Evolutionary conservation across 2,797 vertebrate species (phyloP), one percentile per base, ranked within the genome.

Genomic region (Lophius americanus): DNA sequence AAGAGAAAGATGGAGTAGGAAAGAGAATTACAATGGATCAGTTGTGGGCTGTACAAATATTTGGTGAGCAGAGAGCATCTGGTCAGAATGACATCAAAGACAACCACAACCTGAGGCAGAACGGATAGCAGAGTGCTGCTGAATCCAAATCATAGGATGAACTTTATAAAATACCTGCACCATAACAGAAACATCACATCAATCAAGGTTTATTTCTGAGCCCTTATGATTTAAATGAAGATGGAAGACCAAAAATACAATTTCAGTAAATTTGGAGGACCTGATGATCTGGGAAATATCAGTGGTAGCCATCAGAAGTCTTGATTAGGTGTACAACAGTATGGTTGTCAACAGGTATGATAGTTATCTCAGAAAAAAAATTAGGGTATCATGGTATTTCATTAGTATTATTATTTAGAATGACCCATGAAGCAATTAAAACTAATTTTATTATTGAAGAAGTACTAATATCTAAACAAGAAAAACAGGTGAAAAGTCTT

Each of bases 11-110:
- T 47, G 5, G 53, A 56, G 61, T 69, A 39, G 46, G 73, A 63
- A 64, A 50, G 62, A 54, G 77, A 79, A 66, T 59, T 79, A 67
- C 83, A 86, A 78, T 76, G 76, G 71, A 83, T 70, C 68, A 78
- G 60, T 65, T 82, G 67, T 75, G 38, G 60, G 70, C 59, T 72
- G 67, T 44, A 67, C 60, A 85, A 78, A 85, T 68, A 80, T 82
- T 84, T 81, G 73, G 69, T 85, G 74, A 81, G 77, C 64, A 68
- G 70, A 66, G 69, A 64, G 60, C 75, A 75, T 78, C 73, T 78
- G 70, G 65, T 70, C 55, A 42, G 64, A 60, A 56, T 38, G 43
- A 70, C 75, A 61, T 78, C 67, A 81, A 74, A 81, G 59, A 75
- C 41, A 60, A 70, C 46, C 13, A 6, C 60, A 38, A 50, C 54